Evolutionary conservation across 2,113 vertebrate genomes (phyloP).

Genomic region (Hippocampus abdominalis): DNA sequence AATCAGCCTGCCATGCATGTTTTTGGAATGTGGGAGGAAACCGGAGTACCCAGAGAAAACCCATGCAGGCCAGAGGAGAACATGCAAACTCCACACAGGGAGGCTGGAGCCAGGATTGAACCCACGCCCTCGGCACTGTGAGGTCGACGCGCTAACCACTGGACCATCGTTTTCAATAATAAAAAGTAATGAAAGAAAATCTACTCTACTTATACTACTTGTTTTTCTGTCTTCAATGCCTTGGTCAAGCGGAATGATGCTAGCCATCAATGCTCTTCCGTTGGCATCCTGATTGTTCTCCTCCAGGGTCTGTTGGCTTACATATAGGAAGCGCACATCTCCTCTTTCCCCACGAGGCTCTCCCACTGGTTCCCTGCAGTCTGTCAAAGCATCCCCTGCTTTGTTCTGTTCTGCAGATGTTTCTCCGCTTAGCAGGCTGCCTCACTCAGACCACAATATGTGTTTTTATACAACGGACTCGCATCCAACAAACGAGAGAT

Average conservation of each 20-base stretch:
- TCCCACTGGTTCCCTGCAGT: neutral
- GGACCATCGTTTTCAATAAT: neutral
- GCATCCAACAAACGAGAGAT: neutral
- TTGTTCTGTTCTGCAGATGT: conserved; percentile 1
- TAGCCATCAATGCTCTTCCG: neutral
- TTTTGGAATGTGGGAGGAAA: too few species aligned
- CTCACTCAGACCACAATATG: neutral
- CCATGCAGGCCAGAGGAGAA: too few species aligned
- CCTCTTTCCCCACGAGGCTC: neutral
- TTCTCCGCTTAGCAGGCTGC: neutral
- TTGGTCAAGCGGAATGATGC: too few species aligned
- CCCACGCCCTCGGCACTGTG: too few species aligned
- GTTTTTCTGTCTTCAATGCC: too few species aligned
- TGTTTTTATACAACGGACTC: neutral
- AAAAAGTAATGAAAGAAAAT: neutral
- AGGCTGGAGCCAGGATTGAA: too few species aligned
- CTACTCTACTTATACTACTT: neutral
- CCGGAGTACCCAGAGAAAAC: too few species aligned
- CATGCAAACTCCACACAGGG: too few species aligned
- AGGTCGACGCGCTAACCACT: too few species aligned
- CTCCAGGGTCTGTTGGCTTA: neutral
- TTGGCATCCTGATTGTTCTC: neutral
- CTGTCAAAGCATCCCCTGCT: neutral
- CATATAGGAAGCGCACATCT: neutral
- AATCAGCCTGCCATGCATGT: too few species aligned